A percentile compares a stretch with the other conserved stretches of the same genome.
Conservation (phyloP, 2,888 invertebrate species). For the Capitulum mitella region DNA sequence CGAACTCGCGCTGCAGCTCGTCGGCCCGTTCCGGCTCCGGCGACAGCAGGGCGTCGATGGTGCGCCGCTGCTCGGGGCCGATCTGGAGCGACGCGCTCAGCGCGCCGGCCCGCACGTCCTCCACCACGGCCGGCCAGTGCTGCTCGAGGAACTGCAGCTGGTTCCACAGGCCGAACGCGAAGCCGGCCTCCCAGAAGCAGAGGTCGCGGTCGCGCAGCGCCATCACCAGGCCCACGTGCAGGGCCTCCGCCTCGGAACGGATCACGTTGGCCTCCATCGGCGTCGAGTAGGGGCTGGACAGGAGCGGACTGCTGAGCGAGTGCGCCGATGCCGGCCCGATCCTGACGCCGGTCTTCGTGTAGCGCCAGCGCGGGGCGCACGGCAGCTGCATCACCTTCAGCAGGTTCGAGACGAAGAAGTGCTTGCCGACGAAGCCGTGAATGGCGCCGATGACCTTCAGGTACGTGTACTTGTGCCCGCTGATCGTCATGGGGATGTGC, state of each 20-base stretch:
- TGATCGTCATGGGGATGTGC: neutral
- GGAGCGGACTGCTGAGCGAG: neutral
- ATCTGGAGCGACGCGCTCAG: neutral
- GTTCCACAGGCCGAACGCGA: neutral
- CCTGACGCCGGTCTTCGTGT: neutral
- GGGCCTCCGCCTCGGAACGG: neutral
- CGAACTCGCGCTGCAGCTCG: neutral
- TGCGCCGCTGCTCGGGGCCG: neutral
- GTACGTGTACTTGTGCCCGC: neutral
- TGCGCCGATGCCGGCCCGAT: neutral
- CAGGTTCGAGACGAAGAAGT: neutral
- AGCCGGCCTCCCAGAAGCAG: neutral
- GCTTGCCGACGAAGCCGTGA: neutral
- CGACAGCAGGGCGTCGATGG: neutral
- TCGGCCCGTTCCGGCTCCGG: neutral
- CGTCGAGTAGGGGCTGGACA: neutral
- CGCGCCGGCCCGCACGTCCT: neutral
- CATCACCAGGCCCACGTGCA: neutral
- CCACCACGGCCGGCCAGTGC: neutral
- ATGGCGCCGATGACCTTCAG: neutral
- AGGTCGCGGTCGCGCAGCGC: neutral
- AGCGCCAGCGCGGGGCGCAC: neutral
- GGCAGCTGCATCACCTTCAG: neutral
- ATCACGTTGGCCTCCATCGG: neutral
- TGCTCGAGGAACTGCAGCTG: slow-evolving; percentile 1